phyloP scores from a whole-genome alignment of 2,797 vertebrate genomes.

The Lycodopsis pacificus region DNA sequence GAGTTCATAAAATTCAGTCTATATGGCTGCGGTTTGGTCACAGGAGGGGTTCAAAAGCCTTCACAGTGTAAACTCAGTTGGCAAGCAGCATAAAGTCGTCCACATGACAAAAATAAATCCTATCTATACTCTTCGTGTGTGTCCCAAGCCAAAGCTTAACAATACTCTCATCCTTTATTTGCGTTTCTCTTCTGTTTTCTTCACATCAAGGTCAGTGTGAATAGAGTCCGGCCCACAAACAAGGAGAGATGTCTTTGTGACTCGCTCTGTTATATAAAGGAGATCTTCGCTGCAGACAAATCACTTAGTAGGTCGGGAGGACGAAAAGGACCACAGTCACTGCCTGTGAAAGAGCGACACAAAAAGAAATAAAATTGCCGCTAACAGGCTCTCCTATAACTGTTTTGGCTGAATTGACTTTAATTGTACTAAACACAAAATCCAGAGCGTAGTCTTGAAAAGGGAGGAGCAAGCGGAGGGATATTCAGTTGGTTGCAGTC shows the following conservation, averaged over 20 bases:
- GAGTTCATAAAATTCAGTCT: slow-evolving; percentile 49
- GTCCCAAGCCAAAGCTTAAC: not conserved
- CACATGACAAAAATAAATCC: slow-evolving; percentile 19
- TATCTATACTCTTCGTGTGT: not conserved
- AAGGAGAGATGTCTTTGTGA: slow-evolving; percentile 11
- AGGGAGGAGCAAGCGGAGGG: too few species aligned
- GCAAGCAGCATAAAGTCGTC: slow-evolving; percentile 31
- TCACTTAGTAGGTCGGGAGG: not conserved
- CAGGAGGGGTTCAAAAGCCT: slow-evolving; percentile 10
- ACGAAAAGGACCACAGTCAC: not conserved
- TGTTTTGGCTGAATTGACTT: not conserved
- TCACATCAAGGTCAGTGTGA: slow-evolving; percentile 45
- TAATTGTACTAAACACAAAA: not conserved
- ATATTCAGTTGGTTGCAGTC: too few species aligned
- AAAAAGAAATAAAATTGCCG: not conserved
- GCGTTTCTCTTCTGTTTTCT: slow-evolving; percentile 13
- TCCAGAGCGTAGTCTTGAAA: not conserved
- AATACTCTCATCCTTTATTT: not conserved
- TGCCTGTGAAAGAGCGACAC: not conserved
- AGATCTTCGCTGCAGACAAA: slow-evolving; percentile 9
- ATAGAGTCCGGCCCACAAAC: slow-evolving; percentile 10
- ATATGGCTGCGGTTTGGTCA: slow-evolving; percentile 31
- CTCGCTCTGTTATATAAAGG: slow-evolving; percentile 1
- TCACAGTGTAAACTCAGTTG: slow-evolving; percentile 18
- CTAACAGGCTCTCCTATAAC: not conserved